phyloP scores from a whole-genome alignment of 1,140 invertebrate species.

The Anoplolepis gracilipes region DNA sequence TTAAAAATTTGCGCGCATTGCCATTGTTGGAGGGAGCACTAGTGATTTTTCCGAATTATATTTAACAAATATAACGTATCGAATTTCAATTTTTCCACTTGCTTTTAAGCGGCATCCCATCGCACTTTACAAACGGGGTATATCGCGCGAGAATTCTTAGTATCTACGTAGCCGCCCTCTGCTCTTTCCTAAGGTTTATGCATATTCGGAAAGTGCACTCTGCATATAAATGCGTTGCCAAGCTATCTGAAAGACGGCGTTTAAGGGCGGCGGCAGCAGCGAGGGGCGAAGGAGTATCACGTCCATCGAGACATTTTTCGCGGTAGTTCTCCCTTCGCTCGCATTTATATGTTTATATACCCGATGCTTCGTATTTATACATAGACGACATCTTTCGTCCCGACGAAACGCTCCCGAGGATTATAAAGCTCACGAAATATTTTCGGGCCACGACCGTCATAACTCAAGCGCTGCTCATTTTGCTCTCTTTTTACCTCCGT shows the following conservation, averaged over 20 bases:
- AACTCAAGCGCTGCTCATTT: conserved; percentile 77
- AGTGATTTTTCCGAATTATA: conserved; percentile 13
- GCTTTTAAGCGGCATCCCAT: conserved; percentile 64
- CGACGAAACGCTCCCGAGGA: conserved; percentile 75
- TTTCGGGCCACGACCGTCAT: conserved; percentile 80
- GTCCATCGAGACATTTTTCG: conserved; percentile 73
- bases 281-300: conserved; percentile 51
- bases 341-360: conserved; percentile 69
- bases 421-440: conserved; percentile 82
- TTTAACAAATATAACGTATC: conserved; percentile 52
- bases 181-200: conserved; percentile 70
- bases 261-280: conserved; percentile 37
- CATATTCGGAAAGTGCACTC: conserved; percentile 75
- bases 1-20: conserved; percentile 25
- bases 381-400: conserved; percentile 64
- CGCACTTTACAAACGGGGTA: conserved; percentile 67
- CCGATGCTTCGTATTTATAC: conserved; percentile 66
- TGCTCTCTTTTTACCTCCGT: conserved; percentile 62
- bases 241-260: conserved; percentile 65
- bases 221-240: conserved; percentile 73
- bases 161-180: conserved; percentile 54
- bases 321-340: conserved; percentile 8
- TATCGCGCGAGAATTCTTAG: conserved; percentile 67
- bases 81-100: conserved; percentile 71
- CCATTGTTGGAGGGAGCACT: background rate